These are phyloP conservation scores for Eonycteris spelaea DNA, from an alignment of 2,113 vertebrate genomes.

Conservation along the genomic window DNA sequence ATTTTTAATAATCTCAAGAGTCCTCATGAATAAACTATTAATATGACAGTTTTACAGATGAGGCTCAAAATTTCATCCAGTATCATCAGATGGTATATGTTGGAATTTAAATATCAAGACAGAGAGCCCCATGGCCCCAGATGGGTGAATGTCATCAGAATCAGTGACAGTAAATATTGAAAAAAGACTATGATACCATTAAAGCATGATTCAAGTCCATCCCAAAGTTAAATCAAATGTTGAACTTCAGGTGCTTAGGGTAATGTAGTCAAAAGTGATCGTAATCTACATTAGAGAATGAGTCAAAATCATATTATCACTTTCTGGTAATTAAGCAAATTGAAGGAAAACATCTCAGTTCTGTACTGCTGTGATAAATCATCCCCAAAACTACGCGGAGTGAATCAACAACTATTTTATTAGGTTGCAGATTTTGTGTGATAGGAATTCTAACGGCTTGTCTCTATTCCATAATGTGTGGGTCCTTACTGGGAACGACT, in stretches of 20 bases:
- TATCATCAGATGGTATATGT: not conserved
- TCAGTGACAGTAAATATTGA: not conserved
- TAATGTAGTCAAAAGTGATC: conserved; percentile 13
- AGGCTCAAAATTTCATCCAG: not conserved
- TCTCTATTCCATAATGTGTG: not conserved
- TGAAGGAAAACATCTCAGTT: conserved; percentile 2
- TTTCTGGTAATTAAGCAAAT: conserved; percentile 1
- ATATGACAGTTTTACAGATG: not conserved
- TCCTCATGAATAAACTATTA: not conserved
- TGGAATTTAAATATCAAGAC: not conserved
- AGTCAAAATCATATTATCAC: not conserved
- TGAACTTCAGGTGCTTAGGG: not conserved
- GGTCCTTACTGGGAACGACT: not conserved
- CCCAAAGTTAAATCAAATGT: not conserved
- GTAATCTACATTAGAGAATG: not conserved
- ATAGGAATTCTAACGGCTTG: not conserved
- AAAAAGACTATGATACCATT: not conserved
- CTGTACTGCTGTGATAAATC: not conserved
- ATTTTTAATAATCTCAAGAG: not conserved
- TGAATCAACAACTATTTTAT: not conserved
- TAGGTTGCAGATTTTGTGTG: not conserved
- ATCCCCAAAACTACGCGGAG: not conserved
- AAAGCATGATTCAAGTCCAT: not conserved
- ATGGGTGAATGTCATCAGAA: not conserved
- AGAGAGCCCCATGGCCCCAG: not conserved